Evolutionary conservation across 2,113 vertebrate species (phyloP).

Genomic region (Syrmaticus mikado): DNA sequence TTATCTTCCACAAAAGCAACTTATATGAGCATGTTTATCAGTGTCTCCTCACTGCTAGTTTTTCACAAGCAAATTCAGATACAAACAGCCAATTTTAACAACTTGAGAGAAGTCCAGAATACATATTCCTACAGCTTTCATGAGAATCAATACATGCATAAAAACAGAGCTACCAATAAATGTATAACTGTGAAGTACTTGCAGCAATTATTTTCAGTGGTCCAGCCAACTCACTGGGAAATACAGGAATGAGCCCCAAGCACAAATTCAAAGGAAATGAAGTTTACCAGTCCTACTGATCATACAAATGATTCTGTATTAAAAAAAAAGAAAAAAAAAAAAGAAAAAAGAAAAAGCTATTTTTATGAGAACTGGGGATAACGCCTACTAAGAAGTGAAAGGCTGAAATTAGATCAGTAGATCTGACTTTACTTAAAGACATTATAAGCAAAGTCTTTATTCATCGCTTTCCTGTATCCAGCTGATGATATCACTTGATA

Average conservation of each 20-base stretch:
- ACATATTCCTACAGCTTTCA: neutral
- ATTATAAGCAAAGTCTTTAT: neutral
- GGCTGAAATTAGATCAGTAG: neutral
- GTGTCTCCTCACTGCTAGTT: neutral
- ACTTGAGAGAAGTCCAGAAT: neutral
- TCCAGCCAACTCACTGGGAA: neutral
- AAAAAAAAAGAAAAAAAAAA: neutral
- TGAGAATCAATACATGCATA: neutral
- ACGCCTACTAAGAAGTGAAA: neutral
- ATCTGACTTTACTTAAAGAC: neutral
- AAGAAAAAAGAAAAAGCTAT: neutral
- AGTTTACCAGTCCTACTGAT: neutral
- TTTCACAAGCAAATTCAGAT: neutral
- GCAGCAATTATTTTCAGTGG: neutral
- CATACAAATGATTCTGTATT: neutral
- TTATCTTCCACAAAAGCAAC: neutral
- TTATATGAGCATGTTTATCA: fast-evolving
- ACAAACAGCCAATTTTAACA: neutral
- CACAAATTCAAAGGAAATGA: neutral
- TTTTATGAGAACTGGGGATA: neutral
- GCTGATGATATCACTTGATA: neutral
- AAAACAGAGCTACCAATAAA: neutral
- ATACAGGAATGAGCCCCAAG: neutral
- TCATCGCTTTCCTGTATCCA: neutral
- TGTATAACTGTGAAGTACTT: neutral